Percentiles rank a stretch among this genome's conserved stretches.
phyloP scores from a whole-genome alignment of 2,888 invertebrate species.

The Oligia fasciuncula region DNA sequence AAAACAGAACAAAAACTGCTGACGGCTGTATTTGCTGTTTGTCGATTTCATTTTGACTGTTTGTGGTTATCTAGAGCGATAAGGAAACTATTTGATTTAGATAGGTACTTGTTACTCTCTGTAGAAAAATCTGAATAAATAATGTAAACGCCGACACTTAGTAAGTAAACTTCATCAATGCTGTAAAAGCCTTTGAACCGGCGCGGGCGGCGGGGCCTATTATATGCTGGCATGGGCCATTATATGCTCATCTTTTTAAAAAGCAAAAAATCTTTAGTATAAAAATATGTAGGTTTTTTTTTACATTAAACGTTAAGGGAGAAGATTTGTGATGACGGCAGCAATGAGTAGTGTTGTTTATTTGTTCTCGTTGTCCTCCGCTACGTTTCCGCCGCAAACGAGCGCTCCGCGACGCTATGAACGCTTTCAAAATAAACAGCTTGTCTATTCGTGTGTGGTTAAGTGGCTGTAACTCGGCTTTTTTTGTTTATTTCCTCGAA shows the following conservation, averaged over 20 bases:
- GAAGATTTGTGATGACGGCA: constrained; percentile 32
- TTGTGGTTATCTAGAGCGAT: neutral
- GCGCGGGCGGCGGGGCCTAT: too few relatives aligned
- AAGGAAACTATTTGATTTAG: too few relatives aligned
- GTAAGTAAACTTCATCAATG: neutral
- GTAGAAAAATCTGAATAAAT: neutral
- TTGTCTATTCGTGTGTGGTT: constrained; percentile 78
- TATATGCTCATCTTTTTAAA: neutral
- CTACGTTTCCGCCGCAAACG: constrained; percentile 44
- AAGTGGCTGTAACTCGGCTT: constrained; percentile 76
- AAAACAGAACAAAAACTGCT: neutral
- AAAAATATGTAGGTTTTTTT: neutral
- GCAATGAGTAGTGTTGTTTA: constrained; percentile 44
- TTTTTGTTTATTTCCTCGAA: constrained; percentile 76
- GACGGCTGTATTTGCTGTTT: neutral
- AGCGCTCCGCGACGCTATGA: constrained; percentile 67
- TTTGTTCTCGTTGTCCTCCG: constrained; percentile 62
- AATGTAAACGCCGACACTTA: too few relatives aligned
- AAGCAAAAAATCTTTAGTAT: neutral
- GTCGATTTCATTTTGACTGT: neutral
- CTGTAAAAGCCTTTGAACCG: neutral
- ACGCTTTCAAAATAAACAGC: constrained; percentile 81
- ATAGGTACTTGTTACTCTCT: neutral
- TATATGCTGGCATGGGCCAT: too few relatives aligned
- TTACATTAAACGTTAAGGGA: neutral